Evolutionary conservation across 92 coral and sea anemone genomes (phyloP), one percentile per base, ranked within the genome.

Genomic region (Zoanthus gigantus): DNA sequence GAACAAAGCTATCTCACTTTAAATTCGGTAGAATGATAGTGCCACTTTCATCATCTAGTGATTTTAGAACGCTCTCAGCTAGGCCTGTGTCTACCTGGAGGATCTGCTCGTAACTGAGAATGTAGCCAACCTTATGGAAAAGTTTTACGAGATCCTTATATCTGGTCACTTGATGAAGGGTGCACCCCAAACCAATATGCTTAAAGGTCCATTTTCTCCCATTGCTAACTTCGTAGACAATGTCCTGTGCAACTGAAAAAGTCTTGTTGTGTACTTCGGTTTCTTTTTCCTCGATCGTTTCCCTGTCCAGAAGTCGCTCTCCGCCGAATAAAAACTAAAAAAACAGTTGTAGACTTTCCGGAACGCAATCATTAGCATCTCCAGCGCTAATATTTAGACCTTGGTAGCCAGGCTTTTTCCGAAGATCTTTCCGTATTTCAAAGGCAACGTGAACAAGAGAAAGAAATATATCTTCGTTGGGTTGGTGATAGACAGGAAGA

Each of bases 121-220:
- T 23, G 23, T 23, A 23, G 23, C 23, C 23, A 23, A 23, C 23
- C 23, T 23, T 23, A 23, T 23, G 23, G 23, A 23, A 23, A 23
- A 23, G 23, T 23, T 23, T 23, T 23, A 23, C 23, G n/a, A 93
- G 90, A 50, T 85, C 83, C 63, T 60, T 91, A 15, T 93, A 93
- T 16, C 92, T 47, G 61, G 92, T 88, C 16, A 82, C 94, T 71
- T 93, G 96, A 68, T 91, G 91, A 65, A 90, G 91, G 76, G 88
- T 87, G 53, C 93, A 90, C 9, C 93, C 93, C 5, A 90, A 92
- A 0, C 92, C 91, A 53, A 90, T 72, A 44, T 93, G 93, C 79
- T 92, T 92, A 9, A 90, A 88, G 29, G 94, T 92, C 92, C 92
- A 92, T 87, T 89, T 89, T 31, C 58, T 86, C 23, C 95, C 92